A percentile compares a stretch with the other conserved stretches of the same genome.
Conservation (phyloP, 2,113 vertebrate genomes). For the Peromyscus maniculatus region DNA sequence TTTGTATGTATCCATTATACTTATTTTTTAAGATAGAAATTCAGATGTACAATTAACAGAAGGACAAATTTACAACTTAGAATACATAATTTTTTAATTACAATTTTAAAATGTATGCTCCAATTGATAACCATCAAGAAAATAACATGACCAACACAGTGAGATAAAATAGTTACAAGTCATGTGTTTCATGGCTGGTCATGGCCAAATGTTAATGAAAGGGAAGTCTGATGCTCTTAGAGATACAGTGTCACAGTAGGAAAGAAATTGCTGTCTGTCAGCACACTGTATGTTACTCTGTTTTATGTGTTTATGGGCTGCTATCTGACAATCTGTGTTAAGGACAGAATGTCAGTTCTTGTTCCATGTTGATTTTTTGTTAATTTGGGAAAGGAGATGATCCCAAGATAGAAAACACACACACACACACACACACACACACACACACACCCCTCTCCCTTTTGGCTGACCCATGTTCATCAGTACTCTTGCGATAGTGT, state of each 20-base stretch:
- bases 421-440: neutral
- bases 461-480: neutral
- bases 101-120: neutral
- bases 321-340: neutral
- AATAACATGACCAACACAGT: neutral
- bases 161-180: constrained; percentile 13
- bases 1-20: neutral
- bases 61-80: neutral
- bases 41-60: neutral
- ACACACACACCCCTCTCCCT: neutral
- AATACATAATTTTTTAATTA: neutral
- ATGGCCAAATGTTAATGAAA: neutral
- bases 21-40: neutral
- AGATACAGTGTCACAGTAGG: neutral
- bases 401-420: neutral
- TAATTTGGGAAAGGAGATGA: neutral
- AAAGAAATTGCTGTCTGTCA: neutral
- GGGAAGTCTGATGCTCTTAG: neutral
- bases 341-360: neutral
- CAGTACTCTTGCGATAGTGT: neutral
- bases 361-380: neutral
- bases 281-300: neutral
- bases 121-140: neutral
- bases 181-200: neutral
- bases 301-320: neutral